Base-by-base conservation (phyloP, 1,140 invertebrate species). In the Latrodectus geometricus region DNA sequence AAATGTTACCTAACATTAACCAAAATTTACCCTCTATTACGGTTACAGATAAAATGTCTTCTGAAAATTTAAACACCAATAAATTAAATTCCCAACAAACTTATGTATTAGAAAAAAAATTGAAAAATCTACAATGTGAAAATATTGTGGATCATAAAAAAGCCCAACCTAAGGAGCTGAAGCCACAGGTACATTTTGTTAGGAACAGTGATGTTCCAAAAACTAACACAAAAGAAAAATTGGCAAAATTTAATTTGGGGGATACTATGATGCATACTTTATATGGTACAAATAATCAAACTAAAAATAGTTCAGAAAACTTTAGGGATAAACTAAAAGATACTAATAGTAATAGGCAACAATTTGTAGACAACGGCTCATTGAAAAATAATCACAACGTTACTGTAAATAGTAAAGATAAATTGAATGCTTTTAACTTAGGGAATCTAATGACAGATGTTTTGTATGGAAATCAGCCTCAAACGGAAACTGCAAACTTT, bases 181-280 rank as follows among this genome's bases (percentile, higher is more conserved):
- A 54, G n/a, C 73, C 73, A 0, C 17, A 52, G 0, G 17, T 75
- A 17, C 48, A 75, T 50, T 20, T 17, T 54, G 8, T 75, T 20
- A 52, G 8, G 17, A 7, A 50, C 4, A 49, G 21, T 21, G n/a
- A 75, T 21, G 20, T 7, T 75, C 4, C 50, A 20, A 75, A 75
- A 75, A 20, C n/a, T 52, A 75, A 75, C 20, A 75, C 73, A 5
- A 75, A 75, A 54, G 73, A 52, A 20, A 75, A 75, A 75, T 75
- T 75, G n/a, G 73, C 50, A 20, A 75, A 75, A 21, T 75, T 75
- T 75, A 75, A 75, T 21, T 50, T 54, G 4, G 73, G 73, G 4
- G 50, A 75, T 52, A 49, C 17, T 11, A 75, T 75, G 73, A 75
- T 20, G 5, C n/a, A 48, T 17, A 11, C 73, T 12, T 20, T 75